Evolutionary conservation across 2,113 vertebrate species (phyloP).

Genomic region (Elaphurus davidianus): DNA sequence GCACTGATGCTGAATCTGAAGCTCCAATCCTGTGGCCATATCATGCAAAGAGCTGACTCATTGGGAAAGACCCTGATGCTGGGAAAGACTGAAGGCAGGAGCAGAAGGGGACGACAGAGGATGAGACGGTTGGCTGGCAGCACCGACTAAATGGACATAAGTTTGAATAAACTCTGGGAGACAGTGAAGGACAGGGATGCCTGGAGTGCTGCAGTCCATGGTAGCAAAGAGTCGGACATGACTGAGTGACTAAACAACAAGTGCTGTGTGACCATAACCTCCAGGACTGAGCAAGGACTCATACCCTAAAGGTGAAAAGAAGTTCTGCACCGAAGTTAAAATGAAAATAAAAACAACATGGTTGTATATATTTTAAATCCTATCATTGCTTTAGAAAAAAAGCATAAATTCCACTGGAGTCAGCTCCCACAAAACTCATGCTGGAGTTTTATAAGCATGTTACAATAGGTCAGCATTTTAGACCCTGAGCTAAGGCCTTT

Average conservation of each 20-base stretch:
- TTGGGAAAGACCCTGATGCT: neutral
- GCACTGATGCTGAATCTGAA: neutral
- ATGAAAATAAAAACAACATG: neutral
- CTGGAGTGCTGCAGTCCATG: neutral
- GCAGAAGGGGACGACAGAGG: neutral
- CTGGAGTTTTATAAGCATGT: neutral
- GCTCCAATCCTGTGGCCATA: neutral
- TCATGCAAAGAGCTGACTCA: neutral
- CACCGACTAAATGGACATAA: neutral
- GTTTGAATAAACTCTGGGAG: neutral
- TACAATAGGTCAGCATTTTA: neutral
- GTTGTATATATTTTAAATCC: neutral
- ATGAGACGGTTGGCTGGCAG: neutral
- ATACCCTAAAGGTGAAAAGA: neutral
- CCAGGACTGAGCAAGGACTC: neutral
- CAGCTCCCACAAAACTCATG: neutral
- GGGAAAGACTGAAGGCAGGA: neutral
- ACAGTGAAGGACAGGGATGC: neutral
- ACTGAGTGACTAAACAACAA: neutral
- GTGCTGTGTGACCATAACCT: neutral
- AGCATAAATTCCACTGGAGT: neutral
- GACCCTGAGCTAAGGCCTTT: conserved; percentile 22
- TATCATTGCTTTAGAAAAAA: neutral
- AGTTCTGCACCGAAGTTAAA: neutral
- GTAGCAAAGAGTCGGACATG: neutral